Percentiles rank a stretch among this genome's conserved stretches.
Evolutionary conservation across 2,113 vertebrate genomes (phyloP).

Genomic region (Nematolebias whitei): DNA sequence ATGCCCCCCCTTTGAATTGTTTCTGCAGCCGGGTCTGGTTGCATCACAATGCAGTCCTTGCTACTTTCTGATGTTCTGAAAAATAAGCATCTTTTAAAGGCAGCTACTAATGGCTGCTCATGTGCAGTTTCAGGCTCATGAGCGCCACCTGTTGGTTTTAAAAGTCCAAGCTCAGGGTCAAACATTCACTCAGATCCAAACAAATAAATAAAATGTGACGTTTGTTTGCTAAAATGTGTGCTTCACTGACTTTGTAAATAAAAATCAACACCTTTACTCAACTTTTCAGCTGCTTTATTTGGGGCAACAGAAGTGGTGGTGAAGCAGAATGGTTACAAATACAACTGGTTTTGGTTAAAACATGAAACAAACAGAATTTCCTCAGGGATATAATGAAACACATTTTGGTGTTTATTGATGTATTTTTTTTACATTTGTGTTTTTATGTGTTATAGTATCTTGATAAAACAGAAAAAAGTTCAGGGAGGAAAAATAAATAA

Average conservation of each 20-base stretch:
- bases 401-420: slow-evolving; percentile 8
- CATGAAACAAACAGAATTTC: not conserved
- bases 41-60: not conserved
- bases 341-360: slow-evolving; percentile 3
- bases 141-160: slow-evolving; percentile 61
- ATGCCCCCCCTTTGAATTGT: too few relatives aligned
- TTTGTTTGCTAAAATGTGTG: not conserved
- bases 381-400: slow-evolving; percentile 1
- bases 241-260: not conserved
- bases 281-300: slow-evolving; percentile 42
- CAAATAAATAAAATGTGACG: not conserved
- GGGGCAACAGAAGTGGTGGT: slow-evolving; percentile 13
- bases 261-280: slow-evolving; percentile 1
- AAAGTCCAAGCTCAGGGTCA: not conserved
- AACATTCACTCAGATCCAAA: too few relatives aligned
- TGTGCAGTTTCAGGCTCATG: slow-evolving; percentile 20
- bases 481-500: too few relatives aligned
- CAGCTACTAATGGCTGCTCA: not conserved
- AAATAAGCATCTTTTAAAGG: too few relatives aligned
- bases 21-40: too few relatives aligned
- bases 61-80: not conserved
- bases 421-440: too few relatives aligned
- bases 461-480: too few relatives aligned
- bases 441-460: too few relatives aligned
- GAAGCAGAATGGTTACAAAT: not conserved